Percentiles rank a stretch among this genome's conserved stretches.
phyloP scores from a whole-genome alignment of 2,797 vertebrate genomes.

The Pseudotriccus pelzelni region DNA sequence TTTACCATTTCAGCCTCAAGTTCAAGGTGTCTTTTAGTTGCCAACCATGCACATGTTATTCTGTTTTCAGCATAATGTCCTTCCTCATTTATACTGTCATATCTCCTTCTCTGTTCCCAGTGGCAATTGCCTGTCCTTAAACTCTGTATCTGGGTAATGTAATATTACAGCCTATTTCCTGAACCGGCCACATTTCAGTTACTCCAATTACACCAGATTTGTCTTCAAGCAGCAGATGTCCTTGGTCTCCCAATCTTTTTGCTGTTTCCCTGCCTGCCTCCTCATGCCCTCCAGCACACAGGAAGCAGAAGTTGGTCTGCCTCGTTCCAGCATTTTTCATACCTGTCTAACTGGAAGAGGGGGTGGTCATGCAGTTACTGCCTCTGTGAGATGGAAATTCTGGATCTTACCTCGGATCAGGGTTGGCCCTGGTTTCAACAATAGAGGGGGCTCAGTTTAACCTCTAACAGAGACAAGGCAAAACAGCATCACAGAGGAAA shows the following conservation, averaged over 20 bases:
- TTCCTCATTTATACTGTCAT: constrained; percentile 5
- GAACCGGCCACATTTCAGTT: constrained; percentile 21
- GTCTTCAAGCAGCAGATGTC: constrained; percentile 22
- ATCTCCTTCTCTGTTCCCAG: background rate
- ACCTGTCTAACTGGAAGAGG: background rate
- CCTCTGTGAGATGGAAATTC: background rate
- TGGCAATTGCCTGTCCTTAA: background rate
- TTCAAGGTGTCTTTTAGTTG: constrained; percentile 13
- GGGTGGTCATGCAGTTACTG: background rate
- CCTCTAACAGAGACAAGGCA: background rate
- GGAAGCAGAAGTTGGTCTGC: background rate
- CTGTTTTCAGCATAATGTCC: constrained; percentile 3
- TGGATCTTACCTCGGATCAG: background rate
- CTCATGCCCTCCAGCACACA: background rate
- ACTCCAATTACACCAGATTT: constrained; percentile 12
- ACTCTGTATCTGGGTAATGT: background rate
- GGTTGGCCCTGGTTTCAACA: background rate
- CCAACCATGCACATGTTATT: background rate
- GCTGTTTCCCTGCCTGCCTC: background rate
- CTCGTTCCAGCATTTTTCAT: background rate
- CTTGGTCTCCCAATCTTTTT: constrained; percentile 20
- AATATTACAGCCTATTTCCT: constrained; percentile 38
- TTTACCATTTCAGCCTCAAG: constrained; percentile 40
- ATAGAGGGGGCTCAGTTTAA: background rate
- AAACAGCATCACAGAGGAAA: background rate